Percentiles rank a stretch among this genome's conserved stretches.
These are phyloP conservation scores for Drosophila formosana DNA, from an alignment of 2,888 invertebrate species.

Conservation along the genomic window DNA sequence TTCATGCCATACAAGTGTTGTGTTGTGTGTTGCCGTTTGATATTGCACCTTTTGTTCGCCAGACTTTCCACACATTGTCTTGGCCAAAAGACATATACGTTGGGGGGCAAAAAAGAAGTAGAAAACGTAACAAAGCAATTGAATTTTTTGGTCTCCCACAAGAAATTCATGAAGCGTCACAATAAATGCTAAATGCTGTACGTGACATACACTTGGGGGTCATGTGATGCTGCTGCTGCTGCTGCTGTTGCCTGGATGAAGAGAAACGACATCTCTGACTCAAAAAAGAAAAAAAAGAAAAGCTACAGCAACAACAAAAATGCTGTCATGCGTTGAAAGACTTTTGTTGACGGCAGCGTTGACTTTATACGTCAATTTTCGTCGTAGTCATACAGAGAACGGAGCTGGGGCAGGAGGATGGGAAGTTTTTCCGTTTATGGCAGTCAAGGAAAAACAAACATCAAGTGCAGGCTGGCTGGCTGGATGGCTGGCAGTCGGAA, in stretches of 20 bases:
- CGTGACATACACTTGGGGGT: conserved; percentile 64
- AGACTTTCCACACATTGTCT: conserved; percentile 22
- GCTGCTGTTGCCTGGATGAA: conserved; percentile 18
- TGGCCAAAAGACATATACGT: background rate
- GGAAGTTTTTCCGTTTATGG: conserved; percentile 66
- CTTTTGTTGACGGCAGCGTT: conserved; percentile 65
- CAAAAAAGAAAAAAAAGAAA: conserved; percentile 1
- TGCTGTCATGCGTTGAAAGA: conserved; percentile 67
- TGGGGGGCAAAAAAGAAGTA: background rate
- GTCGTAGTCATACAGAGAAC: conserved; percentile 32
- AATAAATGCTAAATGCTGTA: conserved; percentile 78
- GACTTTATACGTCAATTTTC: conserved; percentile 80
- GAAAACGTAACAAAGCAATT: conserved; percentile 55
- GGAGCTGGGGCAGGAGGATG: background rate
- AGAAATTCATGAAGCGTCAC: conserved; percentile 57
- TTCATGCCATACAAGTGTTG: conserved; percentile 20
- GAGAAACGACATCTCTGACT: conserved; percentile 45
- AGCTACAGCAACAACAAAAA: conserved; percentile 30
- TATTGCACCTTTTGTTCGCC: conserved; percentile 40
- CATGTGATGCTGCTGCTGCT: conserved; percentile 31
- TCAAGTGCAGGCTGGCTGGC: conserved; percentile 55
- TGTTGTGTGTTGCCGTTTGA: conserved; percentile 29
- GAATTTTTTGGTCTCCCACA: conserved; percentile 54
- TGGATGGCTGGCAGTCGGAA: conserved; percentile 10
- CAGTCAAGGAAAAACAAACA: conserved; percentile 66